Conservation (phyloP, 37 sponge, comb jelly and placozoan genomes). For the Chondrilla cf. caribensis region DNA sequence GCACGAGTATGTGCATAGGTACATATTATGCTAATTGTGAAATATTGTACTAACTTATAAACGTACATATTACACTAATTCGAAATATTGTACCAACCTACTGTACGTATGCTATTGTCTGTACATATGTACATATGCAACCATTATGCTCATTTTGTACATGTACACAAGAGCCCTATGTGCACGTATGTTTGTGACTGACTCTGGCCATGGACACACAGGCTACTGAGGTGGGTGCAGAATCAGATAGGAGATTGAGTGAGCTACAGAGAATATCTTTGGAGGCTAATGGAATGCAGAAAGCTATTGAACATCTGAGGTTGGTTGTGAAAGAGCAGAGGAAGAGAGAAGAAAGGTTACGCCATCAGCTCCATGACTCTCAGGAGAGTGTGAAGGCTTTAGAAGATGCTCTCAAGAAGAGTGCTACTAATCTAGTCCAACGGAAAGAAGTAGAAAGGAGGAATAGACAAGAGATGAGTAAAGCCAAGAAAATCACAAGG, state of each 20-base stretch:
- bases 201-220: no score
- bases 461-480: not conserved
- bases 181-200: no score
- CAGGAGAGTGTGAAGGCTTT: not conserved
- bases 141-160: no score
- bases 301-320: not conserved
- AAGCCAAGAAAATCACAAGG: not conserved
- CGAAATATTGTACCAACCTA: no score
- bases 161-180: no score
- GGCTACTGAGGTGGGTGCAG: no score
- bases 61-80: no score
- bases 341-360: not conserved
- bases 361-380: not conserved
- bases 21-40: no score
- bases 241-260: not conserved
- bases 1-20: no score
- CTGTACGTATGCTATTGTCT: no score
- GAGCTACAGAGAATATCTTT: not conserved
- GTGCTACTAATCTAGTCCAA: not conserved
- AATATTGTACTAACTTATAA: no score
- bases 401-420: not conserved
- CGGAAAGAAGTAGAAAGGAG: not conserved
- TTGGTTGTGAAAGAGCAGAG: not conserved
- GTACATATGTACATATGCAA: no score
- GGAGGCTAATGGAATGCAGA: not conserved